Percentiles rank a stretch among this genome's conserved stretches.
These are phyloP conservation scores for Parasteatoda lunata DNA, from an alignment of 2,888 invertebrate species.

Conservation along the genomic window DNA sequence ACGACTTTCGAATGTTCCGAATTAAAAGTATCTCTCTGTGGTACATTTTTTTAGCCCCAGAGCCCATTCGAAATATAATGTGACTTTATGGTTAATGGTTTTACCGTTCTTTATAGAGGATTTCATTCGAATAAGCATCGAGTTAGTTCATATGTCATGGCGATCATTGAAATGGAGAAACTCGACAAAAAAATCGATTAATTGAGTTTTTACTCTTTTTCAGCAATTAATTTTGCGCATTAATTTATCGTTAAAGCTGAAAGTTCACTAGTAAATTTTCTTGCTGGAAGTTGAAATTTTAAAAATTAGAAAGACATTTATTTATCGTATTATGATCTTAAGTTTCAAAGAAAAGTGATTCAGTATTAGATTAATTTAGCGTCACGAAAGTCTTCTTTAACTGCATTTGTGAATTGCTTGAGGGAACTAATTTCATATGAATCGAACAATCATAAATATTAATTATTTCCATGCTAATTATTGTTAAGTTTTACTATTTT, in stretches of 20 bases:
- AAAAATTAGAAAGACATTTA: background rate
- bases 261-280: constrained; percentile 1
- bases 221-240: constrained; percentile 31
- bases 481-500: too few species aligned
- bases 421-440: background rate
- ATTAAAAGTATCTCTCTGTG: constrained; percentile 43
- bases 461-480: background rate
- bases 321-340: background rate
- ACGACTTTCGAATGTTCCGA: constrained; percentile 38
- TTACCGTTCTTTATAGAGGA: constrained; percentile 32
- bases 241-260: constrained; percentile 49
- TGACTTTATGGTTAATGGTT: constrained; percentile 44
- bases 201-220: constrained; percentile 31
- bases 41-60: constrained; percentile 22
- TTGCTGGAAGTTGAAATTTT: background rate
- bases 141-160: constrained; percentile 20
- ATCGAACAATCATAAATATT: background rate
- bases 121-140: constrained; percentile 11
- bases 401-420: background rate
- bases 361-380: background rate
- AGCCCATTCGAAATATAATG: constrained; percentile 46
- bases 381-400: background rate
- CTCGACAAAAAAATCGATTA: constrained; percentile 51
- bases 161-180: constrained; percentile 37
- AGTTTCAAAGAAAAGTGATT: background rate